Evolutionary conservation across 2,113 vertebrate genomes (phyloP).

Genomic region (Passer domesticus): DNA sequence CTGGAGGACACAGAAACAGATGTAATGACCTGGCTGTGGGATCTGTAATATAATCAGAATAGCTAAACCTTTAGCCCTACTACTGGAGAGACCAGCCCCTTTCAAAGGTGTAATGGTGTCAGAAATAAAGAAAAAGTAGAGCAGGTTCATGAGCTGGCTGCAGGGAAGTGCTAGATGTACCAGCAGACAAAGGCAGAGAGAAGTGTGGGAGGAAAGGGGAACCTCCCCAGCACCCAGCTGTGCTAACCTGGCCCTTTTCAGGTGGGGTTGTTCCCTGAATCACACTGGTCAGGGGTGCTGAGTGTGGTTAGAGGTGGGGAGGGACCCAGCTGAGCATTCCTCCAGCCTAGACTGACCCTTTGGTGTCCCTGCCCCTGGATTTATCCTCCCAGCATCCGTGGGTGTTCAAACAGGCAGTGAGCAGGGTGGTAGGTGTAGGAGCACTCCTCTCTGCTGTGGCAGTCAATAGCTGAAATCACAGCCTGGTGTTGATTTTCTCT

Average conservation of each 20-base stretch:
- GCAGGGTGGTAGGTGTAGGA: neutral
- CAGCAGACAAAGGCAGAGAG: neutral
- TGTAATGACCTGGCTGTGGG: neutral
- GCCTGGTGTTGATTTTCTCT: constrained; percentile 25
- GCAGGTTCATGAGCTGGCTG: neutral
- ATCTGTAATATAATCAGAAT: neutral
- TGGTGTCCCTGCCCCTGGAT: neutral
- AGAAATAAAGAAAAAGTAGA: neutral
- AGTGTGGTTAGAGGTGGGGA: neutral
- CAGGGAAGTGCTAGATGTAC: neutral
- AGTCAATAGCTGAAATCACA: constrained; percentile 33
- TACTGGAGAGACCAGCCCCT: neutral
- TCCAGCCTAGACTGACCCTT: neutral
- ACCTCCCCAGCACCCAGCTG: neutral
- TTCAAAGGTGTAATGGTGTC: neutral
- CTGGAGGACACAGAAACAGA: neutral
- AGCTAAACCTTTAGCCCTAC: neutral
- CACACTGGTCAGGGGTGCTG: accelerated
- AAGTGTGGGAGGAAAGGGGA: neutral
- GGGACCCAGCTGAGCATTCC: neutral
- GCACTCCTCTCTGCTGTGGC: neutral
- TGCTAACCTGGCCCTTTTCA: neutral
- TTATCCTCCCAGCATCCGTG: neutral
- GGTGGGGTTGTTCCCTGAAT: neutral
- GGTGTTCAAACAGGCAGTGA: neutral